These are phyloP conservation scores for Vicugna pacos DNA, from an alignment of 2,113 vertebrate species.

Conservation along the genomic window DNA sequence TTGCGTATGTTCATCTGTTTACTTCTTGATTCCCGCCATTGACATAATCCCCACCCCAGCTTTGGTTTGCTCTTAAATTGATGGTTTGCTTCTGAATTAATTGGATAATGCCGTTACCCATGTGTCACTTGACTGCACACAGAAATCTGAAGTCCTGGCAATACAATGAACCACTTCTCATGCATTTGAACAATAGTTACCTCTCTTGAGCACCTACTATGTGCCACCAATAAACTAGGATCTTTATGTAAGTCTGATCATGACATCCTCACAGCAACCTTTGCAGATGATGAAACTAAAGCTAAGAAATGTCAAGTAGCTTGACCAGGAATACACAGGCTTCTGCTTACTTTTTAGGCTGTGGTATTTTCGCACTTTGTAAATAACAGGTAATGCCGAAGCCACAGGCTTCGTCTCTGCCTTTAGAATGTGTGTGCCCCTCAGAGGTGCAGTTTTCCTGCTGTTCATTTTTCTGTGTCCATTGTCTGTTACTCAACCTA, in stretches of 20 bases:
- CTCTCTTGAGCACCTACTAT: neutral
- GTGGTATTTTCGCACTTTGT: neutral
- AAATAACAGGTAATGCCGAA: neutral
- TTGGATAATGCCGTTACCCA: neutral
- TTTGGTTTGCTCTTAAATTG: neutral
- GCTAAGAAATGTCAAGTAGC: neutral
- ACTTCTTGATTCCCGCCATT: neutral
- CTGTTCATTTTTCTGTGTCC: neutral
- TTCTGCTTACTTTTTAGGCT: neutral
- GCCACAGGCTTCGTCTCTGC: neutral
- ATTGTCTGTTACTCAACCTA: neutral
- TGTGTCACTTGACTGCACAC: neutral
- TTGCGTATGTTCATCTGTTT: neutral
- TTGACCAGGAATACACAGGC: neutral
- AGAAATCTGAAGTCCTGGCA: neutral
- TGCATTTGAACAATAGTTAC: neutral
- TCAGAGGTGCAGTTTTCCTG: neutral
- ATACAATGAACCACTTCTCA: neutral
- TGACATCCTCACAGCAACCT: neutral
- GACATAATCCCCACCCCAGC: neutral
- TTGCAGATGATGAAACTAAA: neutral
- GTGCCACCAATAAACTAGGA: neutral
- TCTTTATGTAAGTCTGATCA: neutral
- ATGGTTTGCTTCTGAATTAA: neutral
- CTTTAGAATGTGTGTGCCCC: rapidly evolving